phyloP scores from a whole-genome alignment of 2,797 vertebrate species.

The Acestrorhynchus altus region DNA sequence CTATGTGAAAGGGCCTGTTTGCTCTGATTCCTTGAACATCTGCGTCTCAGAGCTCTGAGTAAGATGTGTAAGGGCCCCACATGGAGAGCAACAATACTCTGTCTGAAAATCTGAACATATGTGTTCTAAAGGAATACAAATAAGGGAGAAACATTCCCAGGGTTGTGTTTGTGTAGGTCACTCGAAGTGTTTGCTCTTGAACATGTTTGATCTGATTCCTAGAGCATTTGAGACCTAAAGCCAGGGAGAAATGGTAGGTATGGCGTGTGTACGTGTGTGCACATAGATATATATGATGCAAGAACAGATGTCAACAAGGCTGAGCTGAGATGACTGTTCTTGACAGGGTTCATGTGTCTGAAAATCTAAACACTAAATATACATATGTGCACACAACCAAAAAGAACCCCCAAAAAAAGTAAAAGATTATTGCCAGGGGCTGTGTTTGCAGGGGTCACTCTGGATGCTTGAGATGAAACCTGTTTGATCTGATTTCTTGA shows the following conservation, averaged over 20 bases:
- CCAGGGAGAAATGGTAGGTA: not conserved
- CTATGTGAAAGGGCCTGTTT: no score
- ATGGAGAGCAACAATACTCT: no score
- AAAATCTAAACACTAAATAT: not conserved
- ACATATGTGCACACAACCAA: not conserved
- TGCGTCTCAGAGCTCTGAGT: no score
- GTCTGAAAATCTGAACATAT: no score
- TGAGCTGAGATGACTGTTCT: not conserved
- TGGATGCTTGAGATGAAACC: not conserved
- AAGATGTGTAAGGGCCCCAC: no score
- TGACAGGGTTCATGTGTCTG: not conserved
- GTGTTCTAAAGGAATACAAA: no score
- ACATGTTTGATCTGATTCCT: not conserved
- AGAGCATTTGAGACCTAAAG: not conserved
- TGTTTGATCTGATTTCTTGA: conserved; percentile 16
- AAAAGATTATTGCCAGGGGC: not conserved
- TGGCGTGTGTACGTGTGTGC: no score
- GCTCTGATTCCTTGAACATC: no score
- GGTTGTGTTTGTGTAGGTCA: not conserved
- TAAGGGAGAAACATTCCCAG: no score
- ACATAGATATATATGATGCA: not conserved
- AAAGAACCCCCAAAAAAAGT: not conserved
- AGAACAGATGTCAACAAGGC: not conserved
- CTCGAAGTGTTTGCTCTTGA: not conserved
- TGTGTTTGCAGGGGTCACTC: not conserved